Conservation (phyloP, 1,140 invertebrate genomes). For the Kradibia gibbosae region DNA sequence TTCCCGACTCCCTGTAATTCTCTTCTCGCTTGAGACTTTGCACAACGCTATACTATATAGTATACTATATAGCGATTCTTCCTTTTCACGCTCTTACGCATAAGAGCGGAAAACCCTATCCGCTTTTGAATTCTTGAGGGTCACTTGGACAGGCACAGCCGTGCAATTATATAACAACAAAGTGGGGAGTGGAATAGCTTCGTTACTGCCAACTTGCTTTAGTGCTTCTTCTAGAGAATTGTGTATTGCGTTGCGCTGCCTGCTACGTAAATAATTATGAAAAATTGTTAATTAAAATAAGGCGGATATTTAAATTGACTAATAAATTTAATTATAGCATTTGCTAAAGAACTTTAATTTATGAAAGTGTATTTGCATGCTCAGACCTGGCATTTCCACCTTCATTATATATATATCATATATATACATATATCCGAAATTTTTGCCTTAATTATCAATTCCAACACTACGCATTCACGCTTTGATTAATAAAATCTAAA, state of each 20-base stretch:
- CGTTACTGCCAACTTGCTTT: neutral
- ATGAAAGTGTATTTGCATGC: neutral
- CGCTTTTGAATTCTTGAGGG: conserved; percentile 40
- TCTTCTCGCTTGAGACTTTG: conserved; percentile 30
- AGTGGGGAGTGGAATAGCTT: neutral
- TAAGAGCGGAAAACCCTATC: conserved; percentile 14
- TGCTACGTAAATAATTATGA: neutral
- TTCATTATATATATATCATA: neutral
- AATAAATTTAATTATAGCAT: too few relatives aligned
- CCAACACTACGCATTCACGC: neutral
- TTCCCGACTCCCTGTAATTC: conserved; percentile 62
- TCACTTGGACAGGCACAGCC: conserved; percentile 10
- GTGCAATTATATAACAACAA: conserved; percentile 13
- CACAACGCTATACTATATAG: neutral
- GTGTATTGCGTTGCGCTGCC: neutral
- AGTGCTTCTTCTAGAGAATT: neutral
- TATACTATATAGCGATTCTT: conserved; percentile 18
- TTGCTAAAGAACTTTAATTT: neutral
- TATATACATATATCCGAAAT: too few relatives aligned
- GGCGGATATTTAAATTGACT: neutral
- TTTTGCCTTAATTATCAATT: neutral
- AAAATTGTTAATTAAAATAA: neutral
- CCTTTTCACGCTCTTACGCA: conserved; percentile 9
- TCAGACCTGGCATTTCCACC: neutral
- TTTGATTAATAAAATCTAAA: neutral